phyloP scores from a whole-genome alignment of 2,797 vertebrate genomes.

The Oryzias dopingdopingensis region DNA sequence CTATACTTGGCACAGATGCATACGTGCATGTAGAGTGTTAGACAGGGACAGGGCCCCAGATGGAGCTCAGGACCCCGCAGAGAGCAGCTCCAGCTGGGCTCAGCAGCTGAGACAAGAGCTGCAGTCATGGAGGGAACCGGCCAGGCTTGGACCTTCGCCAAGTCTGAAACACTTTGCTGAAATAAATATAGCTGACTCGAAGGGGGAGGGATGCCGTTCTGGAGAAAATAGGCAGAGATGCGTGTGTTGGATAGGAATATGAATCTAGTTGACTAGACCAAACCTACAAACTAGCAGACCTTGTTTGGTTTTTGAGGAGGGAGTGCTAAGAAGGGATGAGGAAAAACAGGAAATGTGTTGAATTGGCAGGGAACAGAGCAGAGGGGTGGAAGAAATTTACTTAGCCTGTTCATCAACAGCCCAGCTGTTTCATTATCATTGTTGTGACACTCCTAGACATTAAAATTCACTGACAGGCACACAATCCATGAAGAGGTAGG shows the following conservation, averaged over 20 bases:
- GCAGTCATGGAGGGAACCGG: conserved; percentile 78
- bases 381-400: conserved; percentile 69
- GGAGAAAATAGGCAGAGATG: conserved; percentile 19
- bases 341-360: conserved; percentile 51
- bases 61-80: conserved; percentile 76
- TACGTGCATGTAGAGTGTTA: conserved; percentile 13
- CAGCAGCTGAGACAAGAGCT: conserved; percentile 83
- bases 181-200: conserved; percentile 78
- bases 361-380: conserved; percentile 57
- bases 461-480: conserved; percentile 53
- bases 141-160: conserved; percentile 77
- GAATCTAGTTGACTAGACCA: conserved; percentile 54
- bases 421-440: conserved; percentile 73
- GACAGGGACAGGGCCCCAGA: conserved; percentile 72
- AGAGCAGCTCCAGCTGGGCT: conserved; percentile 80
- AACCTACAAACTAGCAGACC: conserved; percentile 53
- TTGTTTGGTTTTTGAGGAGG: conserved; percentile 33
- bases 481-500: conserved; percentile 29
- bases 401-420: conserved; percentile 69
- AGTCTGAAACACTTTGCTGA: conserved; percentile 80
- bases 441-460: conserved; percentile 56
- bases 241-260: conserved; percentile 49
- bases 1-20: conserved; percentile 31
- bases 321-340: conserved; percentile 27
- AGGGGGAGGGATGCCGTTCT: conserved; percentile 32